A percentile compares a stretch with the other conserved stretches of the same genome.
Evolutionary conservation across 2,888 invertebrate species (phyloP).

Genomic region (Pristionchus exspectatus): DNA sequence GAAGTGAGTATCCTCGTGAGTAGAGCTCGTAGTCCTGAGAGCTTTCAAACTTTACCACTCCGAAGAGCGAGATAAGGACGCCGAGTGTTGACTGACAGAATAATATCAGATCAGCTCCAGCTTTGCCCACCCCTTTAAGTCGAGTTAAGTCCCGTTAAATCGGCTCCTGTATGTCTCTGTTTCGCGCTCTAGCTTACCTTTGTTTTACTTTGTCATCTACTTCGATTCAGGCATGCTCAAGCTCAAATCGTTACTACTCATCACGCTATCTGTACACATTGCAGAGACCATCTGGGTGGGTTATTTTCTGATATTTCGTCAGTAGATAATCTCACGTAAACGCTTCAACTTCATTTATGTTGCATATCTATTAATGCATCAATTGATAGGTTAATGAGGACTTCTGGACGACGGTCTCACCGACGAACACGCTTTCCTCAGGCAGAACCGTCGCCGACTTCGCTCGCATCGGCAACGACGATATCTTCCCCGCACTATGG

Average conservation of each 20-base stretch:
- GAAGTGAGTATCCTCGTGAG: conserved; percentile 19
- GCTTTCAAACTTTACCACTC: conserved; percentile 46
- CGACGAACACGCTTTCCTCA: background rate
- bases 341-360: background rate
- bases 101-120: conserved; percentile 17
- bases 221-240: conserved; percentile 24
- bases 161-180: background rate
- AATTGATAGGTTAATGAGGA: conserved; percentile 35
- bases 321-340: background rate
- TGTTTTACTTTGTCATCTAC: background rate
- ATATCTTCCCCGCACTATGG: conserved; percentile 34
- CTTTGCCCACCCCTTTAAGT: conserved; percentile 14
- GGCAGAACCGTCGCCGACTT: conserved; percentile 27
- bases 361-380: background rate
- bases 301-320: conserved; percentile 22
- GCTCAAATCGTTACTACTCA: conserved; percentile 38
- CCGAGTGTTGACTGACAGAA: conserved; percentile 26
- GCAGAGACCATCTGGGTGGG: conserved; percentile 14
- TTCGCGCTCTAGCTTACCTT: background rate
- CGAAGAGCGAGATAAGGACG: conserved; percentile 29
- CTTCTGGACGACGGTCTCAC: conserved; percentile 39
- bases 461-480: conserved; percentile 23
- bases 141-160: background rate
- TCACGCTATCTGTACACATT: conserved; percentile 7
- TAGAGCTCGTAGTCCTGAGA: background rate